Evolutionary conservation across 2,113 vertebrate genomes (phyloP).

Genomic region (Pagrus major): DNA sequence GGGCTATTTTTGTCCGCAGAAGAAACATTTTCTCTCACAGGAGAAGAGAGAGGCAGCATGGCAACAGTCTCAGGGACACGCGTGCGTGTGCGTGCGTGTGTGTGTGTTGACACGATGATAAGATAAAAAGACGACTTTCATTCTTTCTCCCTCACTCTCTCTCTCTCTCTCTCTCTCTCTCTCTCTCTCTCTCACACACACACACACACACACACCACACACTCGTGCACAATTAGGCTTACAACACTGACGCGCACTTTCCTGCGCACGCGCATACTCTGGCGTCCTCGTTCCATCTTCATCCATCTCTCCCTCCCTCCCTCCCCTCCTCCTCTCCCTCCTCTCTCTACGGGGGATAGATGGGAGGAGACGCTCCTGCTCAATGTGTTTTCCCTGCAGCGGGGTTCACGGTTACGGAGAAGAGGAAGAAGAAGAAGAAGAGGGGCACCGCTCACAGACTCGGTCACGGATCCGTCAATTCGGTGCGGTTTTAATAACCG

Average conservation of each 20-base stretch:
- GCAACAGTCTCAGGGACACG: constrained; percentile 54
- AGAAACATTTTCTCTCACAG: constrained; percentile 1
- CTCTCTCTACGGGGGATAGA: constrained; percentile 55
- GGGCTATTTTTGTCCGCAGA: constrained; percentile 25
- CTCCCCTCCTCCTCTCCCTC: constrained; percentile 6
- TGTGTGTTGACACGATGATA: constrained; percentile 11
- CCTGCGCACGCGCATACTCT: constrained; percentile 47
- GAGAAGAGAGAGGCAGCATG: constrained; percentile 48
- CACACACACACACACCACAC: background rate
- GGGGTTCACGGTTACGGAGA: constrained; percentile 49
- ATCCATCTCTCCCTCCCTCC: constrained; percentile 40
- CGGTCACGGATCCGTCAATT: constrained; percentile 37
- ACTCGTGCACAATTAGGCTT: constrained; percentile 5
- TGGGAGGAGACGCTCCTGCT: constrained; percentile 73
- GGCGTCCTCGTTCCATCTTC: constrained; percentile 67
- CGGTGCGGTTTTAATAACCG: constrained; percentile 11
- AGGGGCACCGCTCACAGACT: constrained; percentile 20
- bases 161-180: background rate
- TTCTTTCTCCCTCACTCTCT: background rate
- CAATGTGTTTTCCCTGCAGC: constrained; percentile 67
- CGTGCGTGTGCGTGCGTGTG: background rate
- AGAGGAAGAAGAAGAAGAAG: background rate
- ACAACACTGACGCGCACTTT: constrained; percentile 16
- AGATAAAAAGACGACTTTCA: constrained; percentile 35
- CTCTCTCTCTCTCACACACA: background rate